Evolutionary conservation across 2,888 invertebrate genomes (phyloP), one percentile per base, ranked within the genome.

Genomic region (Apocheima hispidaria): DNA sequence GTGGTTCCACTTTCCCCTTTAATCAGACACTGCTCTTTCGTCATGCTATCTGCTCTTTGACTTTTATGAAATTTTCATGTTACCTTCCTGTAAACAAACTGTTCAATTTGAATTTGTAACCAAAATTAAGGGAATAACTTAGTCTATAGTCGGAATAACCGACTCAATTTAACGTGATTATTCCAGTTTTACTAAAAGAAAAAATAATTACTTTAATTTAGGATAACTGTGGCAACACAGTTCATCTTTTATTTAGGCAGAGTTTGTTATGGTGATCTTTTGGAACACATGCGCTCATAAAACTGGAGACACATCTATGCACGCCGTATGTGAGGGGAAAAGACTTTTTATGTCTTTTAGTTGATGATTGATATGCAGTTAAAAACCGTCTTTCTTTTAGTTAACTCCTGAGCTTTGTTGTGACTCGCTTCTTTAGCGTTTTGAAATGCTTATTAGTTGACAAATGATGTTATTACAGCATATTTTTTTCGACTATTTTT

Each of bases 241-340:
- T 9, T 30, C 18, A 40, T 51, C 51, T 63, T 67, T 61, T 67
- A 67, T 65, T 65, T 68, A 66, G 59, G 54, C 57, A 33, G 28
- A 51, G 55, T 59, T 62, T 69, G 56, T 65, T 67, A 65, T 64
- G 61, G 69, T 65, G 52, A 60, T 65, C 49, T 58, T 55, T 59
- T 40, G 59, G 57, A 62, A 64, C 68, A 68, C 65, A 67, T 66
- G 70, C 43, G 58, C 44, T 44, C 54, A 63, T 69, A 60, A 68
- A 69, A 65, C 50, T 49, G 58, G 50, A 46, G 60, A 56, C 55
- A 62, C 50, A 49, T 33, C 56, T 54, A 61, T 60, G 60, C 61
- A 59, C 49, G 44, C 40, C 38, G 44, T 53, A 50, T 61, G 38
- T 46, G 16, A 60, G 50, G 30, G 52, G 44, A 62, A 65, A 43